Evolutionary conservation across 1,140 invertebrate species (phyloP).

Genomic region (Danaus melanippus): DNA sequence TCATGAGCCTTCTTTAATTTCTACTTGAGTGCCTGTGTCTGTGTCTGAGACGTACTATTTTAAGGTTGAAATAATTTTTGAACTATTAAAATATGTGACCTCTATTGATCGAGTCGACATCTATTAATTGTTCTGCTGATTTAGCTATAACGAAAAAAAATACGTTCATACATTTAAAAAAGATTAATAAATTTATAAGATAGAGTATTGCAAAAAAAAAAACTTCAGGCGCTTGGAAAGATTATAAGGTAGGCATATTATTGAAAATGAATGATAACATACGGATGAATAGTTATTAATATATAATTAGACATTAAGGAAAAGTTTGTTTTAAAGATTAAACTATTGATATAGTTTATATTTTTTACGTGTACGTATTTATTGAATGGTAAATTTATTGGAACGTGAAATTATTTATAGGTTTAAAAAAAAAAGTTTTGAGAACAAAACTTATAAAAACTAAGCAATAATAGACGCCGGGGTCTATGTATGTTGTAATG

Average conservation of each 20-base stretch:
- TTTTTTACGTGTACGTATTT: slow-evolving; percentile 73
- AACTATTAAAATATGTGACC: slow-evolving; percentile 43
- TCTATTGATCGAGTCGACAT: slow-evolving; percentile 36
- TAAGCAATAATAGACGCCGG: slow-evolving; percentile 70
- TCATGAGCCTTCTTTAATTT: slow-evolving; percentile 60
- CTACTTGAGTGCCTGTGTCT: slow-evolving; percentile 61
- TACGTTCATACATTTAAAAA: slow-evolving; percentile 55
- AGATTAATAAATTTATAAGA: slow-evolving; percentile 59
- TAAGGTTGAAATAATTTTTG: slow-evolving; percentile 29
- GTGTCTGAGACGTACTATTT: slow-evolving; percentile 29
- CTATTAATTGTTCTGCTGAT: slow-evolving; percentile 42
- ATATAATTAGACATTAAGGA: slow-evolving; percentile 66
- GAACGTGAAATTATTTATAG: slow-evolving; percentile 71
- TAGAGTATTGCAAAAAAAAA: slow-evolving; percentile 53
- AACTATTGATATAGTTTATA: slow-evolving; percentile 73
- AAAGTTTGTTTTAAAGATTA: slow-evolving; percentile 72
- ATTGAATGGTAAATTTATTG: slow-evolving; percentile 72
- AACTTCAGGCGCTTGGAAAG: slow-evolving; percentile 67
- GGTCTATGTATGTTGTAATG: slow-evolving; percentile 69
- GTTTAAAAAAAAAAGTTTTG: slow-evolving; percentile 58
- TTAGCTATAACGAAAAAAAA: slow-evolving; percentile 53
- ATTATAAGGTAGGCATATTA: slow-evolving; percentile 72
- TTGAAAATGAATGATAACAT: slow-evolving; percentile 69
- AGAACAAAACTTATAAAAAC: slow-evolving; percentile 69
- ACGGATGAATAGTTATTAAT: slow-evolving; percentile 72